phyloP scores from a whole-genome alignment of 1,140 invertebrate species.

The Drosophila ogumai region DNA sequence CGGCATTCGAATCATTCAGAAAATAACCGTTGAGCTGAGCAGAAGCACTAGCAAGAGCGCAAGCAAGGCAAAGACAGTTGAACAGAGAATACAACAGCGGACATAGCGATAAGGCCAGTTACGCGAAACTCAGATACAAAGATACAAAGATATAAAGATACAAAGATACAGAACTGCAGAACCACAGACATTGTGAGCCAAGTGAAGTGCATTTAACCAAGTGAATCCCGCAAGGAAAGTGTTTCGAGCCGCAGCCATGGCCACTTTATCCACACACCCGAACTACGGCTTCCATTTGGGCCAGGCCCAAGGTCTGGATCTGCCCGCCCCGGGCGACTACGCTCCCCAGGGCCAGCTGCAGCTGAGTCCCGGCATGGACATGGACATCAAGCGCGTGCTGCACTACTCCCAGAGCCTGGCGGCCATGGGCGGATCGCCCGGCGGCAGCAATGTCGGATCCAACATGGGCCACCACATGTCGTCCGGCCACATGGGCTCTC shows the following conservation, averaged over 20 bases:
- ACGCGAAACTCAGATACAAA: background rate
- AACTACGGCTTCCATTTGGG: slow-evolving; percentile 84
- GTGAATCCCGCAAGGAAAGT: slow-evolving; percentile 21
- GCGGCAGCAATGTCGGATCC: slow-evolving; percentile 48
- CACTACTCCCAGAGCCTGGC: slow-evolving; percentile 81
- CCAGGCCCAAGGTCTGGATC: slow-evolving; percentile 71
- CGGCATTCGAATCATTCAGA: slow-evolving; percentile 77
- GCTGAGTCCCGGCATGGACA: slow-evolving; percentile 79
- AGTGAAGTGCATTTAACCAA: slow-evolving; percentile 49
- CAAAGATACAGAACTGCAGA: slow-evolving; percentile 8
- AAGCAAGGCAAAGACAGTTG: slow-evolving; percentile 48
- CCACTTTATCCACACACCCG: slow-evolving; percentile 81
- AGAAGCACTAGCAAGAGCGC: slow-evolving; percentile 63
- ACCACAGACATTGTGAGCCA: slow-evolving; percentile 42
- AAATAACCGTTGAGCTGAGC: slow-evolving; percentile 79
- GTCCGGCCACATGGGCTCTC: slow-evolving; percentile 34
- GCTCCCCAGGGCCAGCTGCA: slow-evolving; percentile 72
- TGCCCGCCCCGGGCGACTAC: slow-evolving; percentile 59
- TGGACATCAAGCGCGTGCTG: slow-evolving; percentile 82
- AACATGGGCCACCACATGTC: slow-evolving; percentile 80
- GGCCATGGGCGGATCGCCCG: slow-evolving; percentile 77
- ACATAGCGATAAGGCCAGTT: slow-evolving; percentile 21
- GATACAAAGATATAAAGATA: background rate
- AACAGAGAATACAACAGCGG: slow-evolving; percentile 5
- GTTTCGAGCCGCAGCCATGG: slow-evolving; percentile 55